A percentile compares a stretch with the other conserved stretches of the same genome.
Evolutionary conservation across 2,113 vertebrate genomes (phyloP).

Genomic region (Corythornis vintsioides): DNA sequence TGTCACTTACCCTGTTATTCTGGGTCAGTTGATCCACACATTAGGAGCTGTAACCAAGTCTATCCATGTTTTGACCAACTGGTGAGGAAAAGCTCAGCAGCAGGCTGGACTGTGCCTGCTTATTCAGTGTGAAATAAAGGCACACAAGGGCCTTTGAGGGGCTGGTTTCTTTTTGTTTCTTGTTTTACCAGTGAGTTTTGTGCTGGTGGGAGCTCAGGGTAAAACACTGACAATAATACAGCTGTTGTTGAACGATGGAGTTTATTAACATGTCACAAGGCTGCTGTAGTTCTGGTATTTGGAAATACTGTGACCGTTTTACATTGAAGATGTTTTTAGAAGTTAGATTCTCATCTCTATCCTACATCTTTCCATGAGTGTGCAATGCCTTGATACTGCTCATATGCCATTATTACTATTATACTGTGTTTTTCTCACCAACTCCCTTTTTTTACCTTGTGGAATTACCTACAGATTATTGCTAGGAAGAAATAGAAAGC

Average conservation of each 20-base stretch:
- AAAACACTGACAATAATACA: neutral
- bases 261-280: neutral
- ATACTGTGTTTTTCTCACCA: neutral
- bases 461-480: neutral
- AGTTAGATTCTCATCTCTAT: neutral
- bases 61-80: constrained; percentile 54
- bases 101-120: constrained; percentile 36
- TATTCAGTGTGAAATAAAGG: constrained; percentile 59
- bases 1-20: constrained; percentile 42
- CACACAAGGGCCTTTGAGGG: constrained; percentile 59
- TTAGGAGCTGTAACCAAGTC: constrained; percentile 41
- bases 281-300: neutral
- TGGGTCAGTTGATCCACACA: constrained; percentile 56
- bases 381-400: neutral
- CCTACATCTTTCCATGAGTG: neutral
- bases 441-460: neutral
- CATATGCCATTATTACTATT: neutral
- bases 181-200: constrained; percentile 22
- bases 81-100: constrained; percentile 50
- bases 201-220: neutral
- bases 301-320: neutral
- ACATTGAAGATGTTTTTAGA: neutral
- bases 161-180: constrained; percentile 12
- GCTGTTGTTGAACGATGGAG: neutral
- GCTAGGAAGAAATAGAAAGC: neutral